phyloP scores from a whole-genome alignment of 53 echinoderm and acorn worm species.

The Luidia sarsii region DNA sequence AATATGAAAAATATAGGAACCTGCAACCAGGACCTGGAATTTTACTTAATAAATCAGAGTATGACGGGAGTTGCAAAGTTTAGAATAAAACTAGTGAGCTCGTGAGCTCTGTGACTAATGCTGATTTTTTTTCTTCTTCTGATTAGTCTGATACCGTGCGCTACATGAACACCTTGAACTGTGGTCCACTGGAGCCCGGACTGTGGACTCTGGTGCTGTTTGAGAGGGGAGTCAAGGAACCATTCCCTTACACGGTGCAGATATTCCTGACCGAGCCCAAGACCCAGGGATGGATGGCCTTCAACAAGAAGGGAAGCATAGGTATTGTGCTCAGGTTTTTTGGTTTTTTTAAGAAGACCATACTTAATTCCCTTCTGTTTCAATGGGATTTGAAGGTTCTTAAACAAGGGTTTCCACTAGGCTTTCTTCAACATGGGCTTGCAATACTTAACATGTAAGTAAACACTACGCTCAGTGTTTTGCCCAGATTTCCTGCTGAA shows the following conservation, averaged over 20 bases:
- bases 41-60: no score
- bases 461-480: no score
- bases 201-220: conserved; percentile 94
- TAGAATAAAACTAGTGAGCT: not conserved
- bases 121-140: not conserved
- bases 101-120: not conserved
- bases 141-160: conserved; percentile 92
- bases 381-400: no score
- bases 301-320: conserved; percentile 36
- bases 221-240: conserved; percentile 84
- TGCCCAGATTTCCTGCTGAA: no score
- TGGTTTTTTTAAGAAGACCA: no score
- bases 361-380: no score
- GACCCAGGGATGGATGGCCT: conserved; percentile 71
- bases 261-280: conserved; percentile 71
- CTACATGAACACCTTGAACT: conserved; percentile 92
- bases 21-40: no score
- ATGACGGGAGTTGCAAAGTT: not conserved
- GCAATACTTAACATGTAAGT: no score
- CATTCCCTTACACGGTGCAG: conserved; percentile 92
- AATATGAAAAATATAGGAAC: no score
- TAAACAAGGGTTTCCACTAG: no score
- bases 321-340: no score
- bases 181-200: conserved; percentile 87
- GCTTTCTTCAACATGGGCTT: no score